These are phyloP conservation scores for Scophthalmus maximus DNA, from an alignment of 2,113 vertebrate genomes.

Conservation along the genomic window DNA sequence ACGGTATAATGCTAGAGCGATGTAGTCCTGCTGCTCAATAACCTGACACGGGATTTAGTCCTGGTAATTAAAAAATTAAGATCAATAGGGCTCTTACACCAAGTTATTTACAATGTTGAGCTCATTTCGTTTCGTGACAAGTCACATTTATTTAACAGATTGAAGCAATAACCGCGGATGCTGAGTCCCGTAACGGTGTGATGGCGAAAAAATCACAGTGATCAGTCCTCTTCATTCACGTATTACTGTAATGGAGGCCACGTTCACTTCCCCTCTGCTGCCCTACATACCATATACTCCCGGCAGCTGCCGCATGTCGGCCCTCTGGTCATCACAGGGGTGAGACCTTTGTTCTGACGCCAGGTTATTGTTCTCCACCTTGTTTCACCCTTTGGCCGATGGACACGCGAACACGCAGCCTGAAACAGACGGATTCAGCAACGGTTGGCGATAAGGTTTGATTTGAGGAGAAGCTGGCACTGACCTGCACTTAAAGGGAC, in stretches of 20 bases:
- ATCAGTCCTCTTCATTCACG: slow-evolving; percentile 35
- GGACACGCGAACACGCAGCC: no score
- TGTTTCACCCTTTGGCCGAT: slow-evolving; percentile 8
- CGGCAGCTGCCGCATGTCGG: slow-evolving; percentile 39
- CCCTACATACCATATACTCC: slow-evolving; percentile 23
- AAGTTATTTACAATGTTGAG: not conserved
- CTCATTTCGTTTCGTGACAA: slow-evolving; percentile 12
- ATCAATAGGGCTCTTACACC: slow-evolving; percentile 9
- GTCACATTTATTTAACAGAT: not conserved
- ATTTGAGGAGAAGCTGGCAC: no score
- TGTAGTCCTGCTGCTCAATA: not conserved
- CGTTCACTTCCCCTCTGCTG: slow-evolving; percentile 18
- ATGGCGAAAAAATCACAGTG: slow-evolving; percentile 16
- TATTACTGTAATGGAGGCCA: slow-evolving; percentile 5
- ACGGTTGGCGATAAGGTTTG: no score
- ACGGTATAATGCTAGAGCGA: not conserved
- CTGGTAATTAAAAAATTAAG: not conserved
- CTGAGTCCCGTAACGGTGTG: slow-evolving; percentile 7
- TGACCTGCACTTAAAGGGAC: no score
- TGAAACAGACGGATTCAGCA: no score
- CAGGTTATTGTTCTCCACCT: slow-evolving; percentile 16
- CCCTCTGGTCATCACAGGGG: slow-evolving; percentile 14
- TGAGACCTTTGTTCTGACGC: slow-evolving; percentile 47
- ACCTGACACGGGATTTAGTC: not conserved
- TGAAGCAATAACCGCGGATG: slow-evolving; percentile 24